A percentile compares a stretch with the other conserved stretches of the same genome.
Conservation (phyloP, 1,140 invertebrate genomes). For the Mamestra configurata region DNA sequence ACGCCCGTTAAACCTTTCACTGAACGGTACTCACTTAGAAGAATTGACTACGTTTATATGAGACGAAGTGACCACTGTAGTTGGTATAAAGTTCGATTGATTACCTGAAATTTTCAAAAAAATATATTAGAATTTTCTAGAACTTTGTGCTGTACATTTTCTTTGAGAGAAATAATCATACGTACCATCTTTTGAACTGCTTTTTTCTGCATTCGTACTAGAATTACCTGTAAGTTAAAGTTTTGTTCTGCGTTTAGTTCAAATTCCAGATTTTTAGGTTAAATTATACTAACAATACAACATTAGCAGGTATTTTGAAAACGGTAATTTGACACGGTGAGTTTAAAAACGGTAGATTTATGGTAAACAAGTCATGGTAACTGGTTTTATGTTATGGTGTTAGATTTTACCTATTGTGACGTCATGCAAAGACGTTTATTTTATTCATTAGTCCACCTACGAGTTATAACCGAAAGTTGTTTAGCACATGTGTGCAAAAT, state of each 20-base stretch:
- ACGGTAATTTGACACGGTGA: neutral
- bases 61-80: conserved; percentile 86
- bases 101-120: conserved; percentile 73
- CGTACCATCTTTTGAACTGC: conserved; percentile 85
- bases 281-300: neutral
- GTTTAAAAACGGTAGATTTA: neutral
- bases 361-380: neutral
- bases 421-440: neutral
- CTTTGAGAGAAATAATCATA: conserved; percentile 16
- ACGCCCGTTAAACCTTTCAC: neutral
- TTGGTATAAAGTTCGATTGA: conserved; percentile 86
- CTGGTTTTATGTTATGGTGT: neutral
- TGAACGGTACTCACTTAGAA: conserved; percentile 81
- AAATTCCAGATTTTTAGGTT: neutral
- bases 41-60: conserved; percentile 87
- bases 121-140: conserved; percentile 41
- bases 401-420: neutral
- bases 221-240: conserved; percentile 77
- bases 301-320: neutral
- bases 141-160: neutral
- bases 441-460: neutral
- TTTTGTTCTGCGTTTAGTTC: neutral
- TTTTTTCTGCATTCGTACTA: conserved; percentile 85
- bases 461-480: neutral
- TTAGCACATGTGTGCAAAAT: neutral